Base-by-base conservation (phyloP, 2,113 vertebrate genomes). In the Balaeniceps rex region DNA sequence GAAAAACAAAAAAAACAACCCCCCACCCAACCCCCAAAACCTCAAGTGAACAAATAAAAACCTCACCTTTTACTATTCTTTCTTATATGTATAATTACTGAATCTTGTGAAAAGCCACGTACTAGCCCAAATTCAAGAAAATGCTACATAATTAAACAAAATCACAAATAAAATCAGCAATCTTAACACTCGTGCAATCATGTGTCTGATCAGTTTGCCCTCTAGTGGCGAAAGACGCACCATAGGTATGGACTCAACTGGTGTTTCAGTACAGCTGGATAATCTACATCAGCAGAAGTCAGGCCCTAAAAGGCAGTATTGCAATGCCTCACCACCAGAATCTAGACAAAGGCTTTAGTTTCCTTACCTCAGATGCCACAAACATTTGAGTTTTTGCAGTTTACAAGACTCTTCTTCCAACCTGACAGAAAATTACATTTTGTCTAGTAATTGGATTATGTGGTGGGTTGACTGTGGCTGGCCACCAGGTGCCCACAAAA, bases 151-250 rank as follows among this genome's bases (percentile, higher is more conserved):
- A 33, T 51, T 70, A 58, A 70, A 10, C 4, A 69, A 86, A 94
- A 88, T 40, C 5, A 24, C 21, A 52, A 17, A n/a, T 36, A 51
- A 87, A 76, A 33, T 23, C 0, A 5, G 3, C 9, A 11, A 23
- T 55, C 54, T 64, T 58, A 54, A 49, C 4, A 29, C 19, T 40
- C 3, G 0, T 66, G 19, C 3, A 42, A 16, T 60, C 1, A 1
- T 24, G 10, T 11, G 2, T 76, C 44, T 44, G 19, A 69, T 57
- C 3, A 3, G 4, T 91, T 87, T 83, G 54, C 36, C 28, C 36
- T 79, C 44, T 71, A 76, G 54, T 51, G 71, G 28, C 3, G 28
- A 61, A 81, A 52, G 23, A 34, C 40, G 7, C 5, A 10, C 13
- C 13, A 4, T 1, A 18, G 10, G 2, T 60, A 7, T 22, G 18